Base-by-base conservation (phyloP, 2,113 vertebrate species). In the Catharus bicknelli region DNA sequence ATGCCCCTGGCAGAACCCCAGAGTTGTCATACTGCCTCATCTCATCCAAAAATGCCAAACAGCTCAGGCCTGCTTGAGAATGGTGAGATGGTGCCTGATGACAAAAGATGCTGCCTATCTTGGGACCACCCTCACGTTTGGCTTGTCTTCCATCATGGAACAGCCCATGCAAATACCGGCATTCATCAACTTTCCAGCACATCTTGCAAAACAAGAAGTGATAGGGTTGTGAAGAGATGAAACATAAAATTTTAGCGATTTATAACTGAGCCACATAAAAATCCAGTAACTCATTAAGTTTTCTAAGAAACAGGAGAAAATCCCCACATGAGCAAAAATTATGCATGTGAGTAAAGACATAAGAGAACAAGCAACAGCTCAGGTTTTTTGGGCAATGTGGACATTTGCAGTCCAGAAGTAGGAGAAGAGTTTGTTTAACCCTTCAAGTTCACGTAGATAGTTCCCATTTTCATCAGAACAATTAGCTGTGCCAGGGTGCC, bases 81-180 rank as follows among this genome's bases (percentile, higher is more conserved):
- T 0, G 2, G 9, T 32, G 36, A 18, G 23, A 47, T 0, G 0
- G 29, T 53, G 3, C 12, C 50, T 2, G 0, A 3, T 63, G 32
- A 29, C 16, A 75, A 63, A 77, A 34, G 18, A 23, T 63, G 11
- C 8, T 57, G 20, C 23, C 14, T 36, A 1, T 45, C 3, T 7
- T 77, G 75, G 11, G 10, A 5, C 40, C 40, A 72, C 4, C 20
- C 9, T 57, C n/a, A 43, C 3, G 2, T 80, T 36, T 53, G 38
- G 2, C 11, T 55, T 57, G 6, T 51, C 23, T 63, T 79, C 13
- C 32, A 25, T 59, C 5, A 19, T 7, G 26, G n/a, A 76, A 8
- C 7, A 68, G 12, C 20, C 34, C 67, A 51, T 26, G 13, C 11
- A 82, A 72, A 72, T 42, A 63, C 4, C n/a, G 45, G 32, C 10